A percentile compares a stretch with the other conserved stretches of the same genome.
These are phyloP conservation scores for Drosophila nigromelanica DNA, from an alignment of 1,140 invertebrate species.

Conservation along the genomic window DNA sequence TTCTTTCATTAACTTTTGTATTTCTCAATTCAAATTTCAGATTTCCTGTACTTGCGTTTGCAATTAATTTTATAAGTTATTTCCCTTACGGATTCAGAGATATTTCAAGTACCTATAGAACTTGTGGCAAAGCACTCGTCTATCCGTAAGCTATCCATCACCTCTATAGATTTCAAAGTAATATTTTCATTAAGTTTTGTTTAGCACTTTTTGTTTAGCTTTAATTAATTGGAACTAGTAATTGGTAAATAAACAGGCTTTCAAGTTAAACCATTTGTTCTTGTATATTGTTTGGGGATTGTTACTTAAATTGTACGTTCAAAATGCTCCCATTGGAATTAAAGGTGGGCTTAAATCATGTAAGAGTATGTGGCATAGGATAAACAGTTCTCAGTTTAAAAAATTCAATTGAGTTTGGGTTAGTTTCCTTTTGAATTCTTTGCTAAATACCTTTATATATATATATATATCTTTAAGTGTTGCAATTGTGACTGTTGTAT, in stretches of 20 bases:
- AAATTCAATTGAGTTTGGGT: conserved; percentile 7
- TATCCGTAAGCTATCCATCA: not conserved
- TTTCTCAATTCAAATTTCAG: not conserved
- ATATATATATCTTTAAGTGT: not conserved
- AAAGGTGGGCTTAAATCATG: conserved; percentile 71
- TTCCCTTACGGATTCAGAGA: not conserved
- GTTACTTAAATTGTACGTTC: conserved; percentile 61
- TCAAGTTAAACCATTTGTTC: conserved; percentile 7
- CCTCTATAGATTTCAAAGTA: not conserved
- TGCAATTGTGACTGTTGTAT: not conserved
- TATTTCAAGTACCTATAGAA: not conserved
- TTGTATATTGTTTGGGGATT: conserved; percentile 26
- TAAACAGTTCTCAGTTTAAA: conserved; percentile 14
- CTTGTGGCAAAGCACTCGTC: not conserved
- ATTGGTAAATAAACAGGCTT: conserved; percentile 16
- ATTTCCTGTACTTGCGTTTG: not conserved
- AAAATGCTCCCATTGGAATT: conserved; percentile 73
- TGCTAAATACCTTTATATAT: not conserved
- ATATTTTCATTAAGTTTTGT: not conserved
- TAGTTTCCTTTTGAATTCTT: not conserved
- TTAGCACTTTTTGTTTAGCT: not conserved
- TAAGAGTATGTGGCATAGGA: conserved; percentile 19
- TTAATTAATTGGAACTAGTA: conserved; percentile 9
- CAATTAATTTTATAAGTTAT: not conserved
- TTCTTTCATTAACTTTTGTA: not conserved